These are phyloP conservation scores for Phorcus lineatus DNA, from an alignment of 2,888 invertebrate genomes.

Conservation along the genomic window DNA sequence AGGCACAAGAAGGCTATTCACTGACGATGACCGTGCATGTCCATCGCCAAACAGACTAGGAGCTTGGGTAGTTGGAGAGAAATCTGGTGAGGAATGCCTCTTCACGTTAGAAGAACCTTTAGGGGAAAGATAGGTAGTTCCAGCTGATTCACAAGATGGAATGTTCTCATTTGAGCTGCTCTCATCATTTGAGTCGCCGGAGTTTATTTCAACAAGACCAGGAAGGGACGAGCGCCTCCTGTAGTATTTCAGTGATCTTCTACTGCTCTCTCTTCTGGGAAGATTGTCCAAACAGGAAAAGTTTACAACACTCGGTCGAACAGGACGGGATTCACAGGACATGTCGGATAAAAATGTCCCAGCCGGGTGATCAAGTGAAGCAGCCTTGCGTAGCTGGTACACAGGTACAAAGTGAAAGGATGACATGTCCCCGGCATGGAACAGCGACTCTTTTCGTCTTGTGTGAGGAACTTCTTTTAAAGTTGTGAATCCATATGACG, in stretches of 20 bases:
- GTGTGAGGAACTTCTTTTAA: conserved; percentile 63
- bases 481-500: conserved; percentile 63
- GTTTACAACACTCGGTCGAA: conserved; percentile 33
- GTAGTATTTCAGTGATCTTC: conserved; percentile 54
- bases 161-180: conserved; percentile 30
- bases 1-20: conserved; percentile 39
- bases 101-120: conserved; percentile 41
- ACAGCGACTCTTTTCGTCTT: conserved; percentile 64
- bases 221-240: conserved; percentile 63
- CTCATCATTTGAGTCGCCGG: not conserved
- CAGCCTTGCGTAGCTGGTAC: not conserved
- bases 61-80: conserved; percentile 34
- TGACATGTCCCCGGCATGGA: conserved; percentile 41
- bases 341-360: conserved; percentile 29
- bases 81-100: conserved; percentile 58
- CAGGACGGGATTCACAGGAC: conserved; percentile 17
- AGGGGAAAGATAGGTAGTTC: conserved; percentile 42
- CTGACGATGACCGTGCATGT: conserved; percentile 34
- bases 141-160: conserved; percentile 32
- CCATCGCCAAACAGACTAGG: conserved; percentile 24
- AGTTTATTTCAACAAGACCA: conserved; percentile 28
- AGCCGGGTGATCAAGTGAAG: conserved; percentile 49
- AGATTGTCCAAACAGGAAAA: conserved; percentile 29
- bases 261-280: conserved; percentile 42
- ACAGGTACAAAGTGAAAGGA: not conserved